Evolutionary conservation across 2,113 vertebrate genomes (phyloP), one percentile per base, ranked within the genome.

Genomic region (Charadrius vociferus): DNA sequence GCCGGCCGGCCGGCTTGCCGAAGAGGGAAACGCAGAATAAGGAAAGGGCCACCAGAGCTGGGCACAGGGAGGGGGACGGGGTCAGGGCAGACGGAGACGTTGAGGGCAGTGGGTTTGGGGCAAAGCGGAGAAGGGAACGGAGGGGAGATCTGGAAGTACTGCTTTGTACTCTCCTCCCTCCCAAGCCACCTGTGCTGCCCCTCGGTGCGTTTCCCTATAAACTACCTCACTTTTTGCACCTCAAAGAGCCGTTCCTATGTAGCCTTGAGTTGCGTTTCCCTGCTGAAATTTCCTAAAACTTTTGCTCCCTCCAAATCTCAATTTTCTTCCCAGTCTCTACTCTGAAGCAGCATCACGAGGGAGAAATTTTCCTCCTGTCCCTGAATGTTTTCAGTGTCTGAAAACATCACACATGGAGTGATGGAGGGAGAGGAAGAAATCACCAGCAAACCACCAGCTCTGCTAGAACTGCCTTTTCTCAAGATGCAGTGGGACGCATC

Each of bases 1-100:
- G 58, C 32, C 3, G 21, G 39, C 93, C 0, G 2, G 0, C 0
- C 24, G 5, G 34, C 77, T 43, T 39, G n/a, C 73, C 52, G n/a
- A 70, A 85, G 50, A 36, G 81, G 49, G 55, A 80, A 92, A 68
- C 16, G 0, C 0, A 39, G 72, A 83, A 88, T 23, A 75, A 41
- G 49, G 81, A 29, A 62, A 37, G 22, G 22, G 23, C 26, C n/a
- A 50, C 62, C 39, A 66, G 79, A 29, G 22, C 55, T 56, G 36
- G 70, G 79, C 67, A 41, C 17, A 41, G 55, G 43, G 55, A 86
- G 53, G 0, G 2, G 66, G 45, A 37, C 7, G 45, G 22, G 17
- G 32, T 19, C 24, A 20, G 18, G 3, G 62, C 1, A 62, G 56
- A 52, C 36, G 27, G 7, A 65, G 27, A 47, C 20, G 65, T 24